A percentile compares a stretch with the other conserved stretches of the same genome.
These are phyloP conservation scores for Clostera curtula DNA, from an alignment of 2,888 invertebrate species.

Conservation along the genomic window DNA sequence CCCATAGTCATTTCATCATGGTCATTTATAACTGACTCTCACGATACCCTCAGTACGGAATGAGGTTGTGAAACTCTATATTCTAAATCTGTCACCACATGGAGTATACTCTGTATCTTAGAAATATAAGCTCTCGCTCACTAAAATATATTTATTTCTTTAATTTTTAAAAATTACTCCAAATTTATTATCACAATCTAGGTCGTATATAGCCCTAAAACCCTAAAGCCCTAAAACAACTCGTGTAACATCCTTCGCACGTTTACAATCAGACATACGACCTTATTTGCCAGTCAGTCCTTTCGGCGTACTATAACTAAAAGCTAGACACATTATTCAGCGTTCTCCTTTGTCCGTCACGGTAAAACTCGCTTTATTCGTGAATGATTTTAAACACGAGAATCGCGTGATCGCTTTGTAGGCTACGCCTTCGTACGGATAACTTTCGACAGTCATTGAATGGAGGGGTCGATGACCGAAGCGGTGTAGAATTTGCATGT, in stretches of 20 bases:
- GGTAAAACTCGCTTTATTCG: conserved; percentile 44
- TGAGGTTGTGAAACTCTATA: too few relatives aligned
- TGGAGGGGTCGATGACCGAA: conserved; percentile 64
- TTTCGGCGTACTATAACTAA: conserved; percentile 29
- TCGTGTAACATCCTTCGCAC: conserved; percentile 39
- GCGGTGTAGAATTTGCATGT: conserved; percentile 69
- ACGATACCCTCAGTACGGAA: too few relatives aligned
- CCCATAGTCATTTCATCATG: too few relatives aligned
- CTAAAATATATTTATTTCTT: too few relatives aligned
- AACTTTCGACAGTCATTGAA: conserved; percentile 74
- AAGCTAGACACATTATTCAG: conserved; percentile 47
- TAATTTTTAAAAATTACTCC: too few relatives aligned
- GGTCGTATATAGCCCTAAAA: too few relatives aligned
- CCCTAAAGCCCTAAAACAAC: too few relatives aligned
- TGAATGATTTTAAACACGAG: conserved; percentile 38
- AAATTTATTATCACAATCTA: too few relatives aligned
- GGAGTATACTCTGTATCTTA: too few relatives aligned
- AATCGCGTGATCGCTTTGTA: conserved; percentile 46
- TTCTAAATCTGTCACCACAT: too few relatives aligned
- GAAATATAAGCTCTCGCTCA: too few relatives aligned
- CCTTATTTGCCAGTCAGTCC: conserved; percentile 38
- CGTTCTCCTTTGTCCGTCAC: conserved; percentile 37
- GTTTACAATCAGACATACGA: conserved; percentile 33
- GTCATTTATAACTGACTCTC: too few relatives aligned
- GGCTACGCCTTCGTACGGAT: conserved; percentile 43